Percentiles rank a stretch among this genome's conserved stretches.
Evolutionary conservation across 1,140 invertebrate species (phyloP).

Genomic region (Limonius californicus): DNA sequence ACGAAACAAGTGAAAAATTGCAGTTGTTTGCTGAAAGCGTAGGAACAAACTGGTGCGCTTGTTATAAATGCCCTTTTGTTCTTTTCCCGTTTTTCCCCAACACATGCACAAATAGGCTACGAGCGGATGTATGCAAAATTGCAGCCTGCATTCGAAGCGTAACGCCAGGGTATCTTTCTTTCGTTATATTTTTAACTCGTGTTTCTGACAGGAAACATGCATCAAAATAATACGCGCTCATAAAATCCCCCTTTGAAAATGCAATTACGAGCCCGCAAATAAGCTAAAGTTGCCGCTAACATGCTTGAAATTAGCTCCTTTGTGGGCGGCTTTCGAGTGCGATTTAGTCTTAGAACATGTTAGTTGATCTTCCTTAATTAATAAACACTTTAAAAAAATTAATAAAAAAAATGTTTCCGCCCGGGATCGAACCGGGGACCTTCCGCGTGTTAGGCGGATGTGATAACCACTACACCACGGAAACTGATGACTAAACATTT

Average conservation of each 20-base stretch:
- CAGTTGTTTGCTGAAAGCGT: conserved; percentile 1
- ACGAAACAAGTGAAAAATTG: background rate
- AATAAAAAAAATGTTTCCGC: conserved; percentile 49
- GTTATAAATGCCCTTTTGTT: background rate
- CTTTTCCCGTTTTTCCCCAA: background rate
- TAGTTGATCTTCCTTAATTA: no score
- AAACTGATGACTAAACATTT: no score
- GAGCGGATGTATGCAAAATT: conserved; percentile 3
- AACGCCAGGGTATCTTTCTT: background rate
- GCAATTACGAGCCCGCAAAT: background rate
- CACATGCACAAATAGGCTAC: background rate
- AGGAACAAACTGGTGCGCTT: background rate
- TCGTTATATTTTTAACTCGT: conserved; percentile 4
- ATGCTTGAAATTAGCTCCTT: background rate
- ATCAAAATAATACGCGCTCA: background rate
- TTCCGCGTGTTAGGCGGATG: conserved; percentile 61
- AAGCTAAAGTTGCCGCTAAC: background rate
- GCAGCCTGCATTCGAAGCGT: background rate
- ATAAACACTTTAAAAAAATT: no score
- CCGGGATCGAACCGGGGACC: conserved; percentile 61
- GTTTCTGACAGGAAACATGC: conserved; percentile 4
- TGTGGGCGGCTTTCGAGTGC: background rate
- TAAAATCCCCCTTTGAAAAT: background rate
- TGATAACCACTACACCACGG: conserved; percentile 56
- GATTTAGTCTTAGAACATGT: no score